phyloP scores from a whole-genome alignment of 2,888 invertebrate genomes.

The Luperina nickerlii region DNA sequence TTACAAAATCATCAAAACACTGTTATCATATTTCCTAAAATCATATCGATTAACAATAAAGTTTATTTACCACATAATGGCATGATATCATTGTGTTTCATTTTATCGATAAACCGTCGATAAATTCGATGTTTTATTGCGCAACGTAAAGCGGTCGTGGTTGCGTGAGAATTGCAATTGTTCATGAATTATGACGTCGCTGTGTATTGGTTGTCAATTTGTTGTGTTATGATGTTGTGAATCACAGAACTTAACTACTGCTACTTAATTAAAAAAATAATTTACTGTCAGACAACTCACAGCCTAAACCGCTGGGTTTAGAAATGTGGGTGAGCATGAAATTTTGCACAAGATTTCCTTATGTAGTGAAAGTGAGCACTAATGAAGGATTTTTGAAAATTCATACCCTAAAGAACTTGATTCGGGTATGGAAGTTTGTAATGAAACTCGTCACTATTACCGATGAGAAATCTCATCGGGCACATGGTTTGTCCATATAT shows the following conservation, averaged over 20 bases:
- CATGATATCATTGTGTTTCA: constrained; percentile 51
- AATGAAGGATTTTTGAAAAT: neutral
- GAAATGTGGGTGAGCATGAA: neutral
- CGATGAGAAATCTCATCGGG: neutral
- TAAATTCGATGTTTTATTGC: constrained; percentile 48
- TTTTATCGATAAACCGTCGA: constrained; percentile 37
- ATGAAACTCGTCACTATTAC: neutral
- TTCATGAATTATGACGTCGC: constrained; percentile 5
- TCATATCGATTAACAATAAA: constrained; percentile 45
- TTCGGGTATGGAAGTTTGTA: neutral
- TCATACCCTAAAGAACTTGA: neutral
- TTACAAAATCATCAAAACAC: neutral
- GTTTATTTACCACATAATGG: constrained; percentile 44
- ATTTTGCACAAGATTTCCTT: neutral
- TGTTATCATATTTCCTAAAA: constrained; percentile 53
- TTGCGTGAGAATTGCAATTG: constrained; percentile 50
- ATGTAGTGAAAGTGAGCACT: neutral
- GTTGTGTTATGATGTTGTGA: constrained; percentile 6
- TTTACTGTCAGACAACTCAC: neutral
- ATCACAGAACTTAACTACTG: neutral
- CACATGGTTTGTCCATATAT: neutral
- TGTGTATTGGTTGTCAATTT: constrained; percentile 26
- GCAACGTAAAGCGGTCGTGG: constrained; percentile 16
- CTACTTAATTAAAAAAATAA: neutral
- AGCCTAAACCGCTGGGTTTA: neutral